Conservation (phyloP, 2,888 invertebrate species). For the Drosophila kambysellisi region DNA sequence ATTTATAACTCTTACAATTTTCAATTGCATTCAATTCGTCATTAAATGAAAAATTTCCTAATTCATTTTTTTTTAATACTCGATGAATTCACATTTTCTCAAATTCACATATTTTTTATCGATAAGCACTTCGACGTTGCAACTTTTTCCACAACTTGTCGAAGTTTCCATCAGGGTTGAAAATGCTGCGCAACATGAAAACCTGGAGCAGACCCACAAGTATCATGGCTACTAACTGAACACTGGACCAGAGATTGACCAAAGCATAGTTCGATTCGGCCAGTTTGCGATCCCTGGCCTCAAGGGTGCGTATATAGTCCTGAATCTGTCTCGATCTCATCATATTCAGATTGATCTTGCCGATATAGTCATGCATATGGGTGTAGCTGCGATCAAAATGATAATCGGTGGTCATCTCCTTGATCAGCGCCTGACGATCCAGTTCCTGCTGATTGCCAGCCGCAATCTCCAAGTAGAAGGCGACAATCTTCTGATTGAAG, state of each 20-base stretch:
- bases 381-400: slow-evolving; percentile 87
- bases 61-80: background rate
- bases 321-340: slow-evolving; percentile 88
- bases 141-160: slow-evolving; percentile 81
- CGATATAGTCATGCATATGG: slow-evolving; percentile 88
- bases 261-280: slow-evolving; percentile 92
- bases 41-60: background rate
- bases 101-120: background rate
- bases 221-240: slow-evolving; percentile 91
- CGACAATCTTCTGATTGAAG: slow-evolving; percentile 92
- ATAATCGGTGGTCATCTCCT: slow-evolving; percentile 85
- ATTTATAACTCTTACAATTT: background rate
- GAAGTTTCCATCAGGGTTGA: slow-evolving; percentile 87
- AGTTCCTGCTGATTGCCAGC: slow-evolving; percentile 87
- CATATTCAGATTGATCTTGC: slow-evolving; percentile 87
- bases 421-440: slow-evolving; percentile 83
- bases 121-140: background rate
- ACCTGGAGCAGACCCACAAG: slow-evolving; percentile 91
- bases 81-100: background rate
- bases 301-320: slow-evolving; percentile 90
- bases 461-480: slow-evolving; percentile 90
- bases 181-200: slow-evolving; percentile 91
- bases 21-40: no score
- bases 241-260: slow-evolving; percentile 91
- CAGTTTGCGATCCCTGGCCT: slow-evolving; percentile 92